A percentile compares a stretch with the other conserved stretches of the same genome.
phyloP scores from a whole-genome alignment of 1,140 invertebrate genomes.

The Lepidurus apus region DNA sequence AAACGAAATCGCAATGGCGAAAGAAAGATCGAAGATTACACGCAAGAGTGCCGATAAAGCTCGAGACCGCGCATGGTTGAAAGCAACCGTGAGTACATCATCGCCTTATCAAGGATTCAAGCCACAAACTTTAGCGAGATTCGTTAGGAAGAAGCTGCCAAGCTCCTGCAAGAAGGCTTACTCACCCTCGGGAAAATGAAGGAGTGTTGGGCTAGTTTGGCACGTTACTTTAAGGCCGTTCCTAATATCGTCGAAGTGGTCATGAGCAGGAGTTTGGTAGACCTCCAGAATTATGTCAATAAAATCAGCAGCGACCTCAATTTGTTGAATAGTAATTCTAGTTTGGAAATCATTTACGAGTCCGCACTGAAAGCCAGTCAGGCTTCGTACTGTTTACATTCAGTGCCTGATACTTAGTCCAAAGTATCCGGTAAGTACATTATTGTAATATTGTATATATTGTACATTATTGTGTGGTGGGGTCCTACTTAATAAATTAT shows the following conservation, averaged over 20 bases:
- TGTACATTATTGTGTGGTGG: conserved; percentile 26
- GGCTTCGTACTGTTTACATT: conserved; percentile 22
- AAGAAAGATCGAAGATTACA: no score
- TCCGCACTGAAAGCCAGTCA: conserved; percentile 29
- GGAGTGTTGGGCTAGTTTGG: background rate
- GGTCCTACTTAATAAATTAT: no score
- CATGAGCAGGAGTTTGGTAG: background rate
- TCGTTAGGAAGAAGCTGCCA: background rate
- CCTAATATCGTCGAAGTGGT: conserved; percentile 25
- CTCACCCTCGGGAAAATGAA: background rate
- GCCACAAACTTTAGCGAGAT: background rate
- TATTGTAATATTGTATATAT: no score
- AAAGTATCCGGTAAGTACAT: conserved; percentile 27
- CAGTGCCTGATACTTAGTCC: conserved; percentile 22
- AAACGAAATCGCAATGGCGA: background rate
- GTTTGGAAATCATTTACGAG: conserved; percentile 27
- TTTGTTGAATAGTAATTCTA: background rate
- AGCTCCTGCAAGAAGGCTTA: conserved; percentile 3
- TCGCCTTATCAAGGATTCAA: background rate
- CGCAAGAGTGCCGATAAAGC: background rate
- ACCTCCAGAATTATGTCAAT: conserved; percentile 26
- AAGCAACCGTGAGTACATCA: background rate
- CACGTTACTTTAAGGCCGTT: background rate
- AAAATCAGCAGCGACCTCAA: conserved; percentile 23
- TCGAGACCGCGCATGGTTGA: background rate